Evolutionary conservation across 2,113 vertebrate genomes (phyloP).

Genomic region (Amblyornis subalaris): DNA sequence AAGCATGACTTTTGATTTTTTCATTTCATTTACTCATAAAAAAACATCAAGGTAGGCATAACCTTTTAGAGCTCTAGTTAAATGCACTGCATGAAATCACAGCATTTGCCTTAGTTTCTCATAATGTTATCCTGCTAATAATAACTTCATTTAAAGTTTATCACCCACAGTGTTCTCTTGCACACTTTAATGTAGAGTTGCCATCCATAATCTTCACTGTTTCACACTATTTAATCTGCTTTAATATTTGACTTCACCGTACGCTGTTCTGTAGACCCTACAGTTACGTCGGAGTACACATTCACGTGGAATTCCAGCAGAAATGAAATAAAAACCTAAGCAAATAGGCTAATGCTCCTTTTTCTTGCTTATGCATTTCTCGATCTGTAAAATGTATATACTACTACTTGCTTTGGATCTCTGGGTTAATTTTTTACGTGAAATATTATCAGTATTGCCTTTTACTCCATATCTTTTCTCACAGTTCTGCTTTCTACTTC

Average conservation of each 20-base stretch:
- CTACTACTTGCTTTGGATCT: not conserved
- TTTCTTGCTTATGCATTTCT: not conserved
- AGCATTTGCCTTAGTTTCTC: not conserved
- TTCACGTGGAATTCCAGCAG: not conserved
- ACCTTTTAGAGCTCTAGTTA: not conserved
- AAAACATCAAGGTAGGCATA: not conserved
- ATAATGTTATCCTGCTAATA: not conserved
- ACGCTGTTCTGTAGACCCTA: not conserved
- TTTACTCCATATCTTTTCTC: not conserved
- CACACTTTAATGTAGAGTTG: not conserved
- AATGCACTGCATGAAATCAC: not conserved
- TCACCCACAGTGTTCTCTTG: not conserved
- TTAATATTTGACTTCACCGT: not conserved
- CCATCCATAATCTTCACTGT: not conserved
- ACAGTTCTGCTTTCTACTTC: not conserved
- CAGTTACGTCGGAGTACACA: not conserved
- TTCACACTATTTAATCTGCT: not conserved
- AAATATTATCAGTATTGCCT: not conserved
- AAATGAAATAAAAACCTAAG: not conserved
- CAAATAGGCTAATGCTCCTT: not conserved
- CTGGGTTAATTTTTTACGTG: not conserved
- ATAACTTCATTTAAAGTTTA: not conserved
- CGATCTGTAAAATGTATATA: not conserved
- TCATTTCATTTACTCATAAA: not conserved
- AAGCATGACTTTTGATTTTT: not conserved